These are phyloP conservation scores for Resseliella maxima DNA, from an alignment of 2,888 invertebrate species.

Conservation along the genomic window DNA sequence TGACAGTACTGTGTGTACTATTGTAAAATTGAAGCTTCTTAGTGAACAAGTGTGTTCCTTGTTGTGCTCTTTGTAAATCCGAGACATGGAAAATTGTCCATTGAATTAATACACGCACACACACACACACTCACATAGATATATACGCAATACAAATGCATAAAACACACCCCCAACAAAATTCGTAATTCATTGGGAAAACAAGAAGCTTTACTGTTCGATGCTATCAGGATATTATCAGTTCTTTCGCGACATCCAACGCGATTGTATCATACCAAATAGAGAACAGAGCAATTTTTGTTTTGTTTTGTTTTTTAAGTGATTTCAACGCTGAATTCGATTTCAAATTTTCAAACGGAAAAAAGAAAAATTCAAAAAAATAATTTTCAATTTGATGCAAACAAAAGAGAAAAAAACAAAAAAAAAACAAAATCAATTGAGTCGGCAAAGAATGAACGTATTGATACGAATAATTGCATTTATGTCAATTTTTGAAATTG, in stretches of 20 bases:
- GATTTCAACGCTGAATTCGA: background rate
- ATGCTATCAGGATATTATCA: slow-evolving; percentile 49
- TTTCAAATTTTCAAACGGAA: slow-evolving; percentile 3
- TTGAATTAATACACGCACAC: background rate
- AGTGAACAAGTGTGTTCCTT: background rate
- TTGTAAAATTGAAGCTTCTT: background rate
- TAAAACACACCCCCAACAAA: background rate
- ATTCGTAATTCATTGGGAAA: too few species aligned
- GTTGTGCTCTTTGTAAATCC: background rate
- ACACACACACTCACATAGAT: background rate
- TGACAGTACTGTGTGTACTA: background rate
- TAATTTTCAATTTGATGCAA: background rate
- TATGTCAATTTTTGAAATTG: too few species aligned
- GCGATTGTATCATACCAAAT: slow-evolving; percentile 36
- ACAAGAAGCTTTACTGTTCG: background rate
- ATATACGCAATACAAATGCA: background rate
- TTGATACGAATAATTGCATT: too few species aligned
- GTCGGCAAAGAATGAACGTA: too few species aligned
- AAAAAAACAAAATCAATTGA: too few species aligned
- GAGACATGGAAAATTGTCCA: background rate
- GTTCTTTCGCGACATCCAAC: slow-evolving; percentile 52
- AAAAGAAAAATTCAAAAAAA: background rate
- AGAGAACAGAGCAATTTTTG: background rate
- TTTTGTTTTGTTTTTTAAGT: background rate
- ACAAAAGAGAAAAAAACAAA: background rate